Evolutionary conservation across 2,888 invertebrate species (phyloP), one percentile per base, ranked within the genome.

Genomic region (Nomada goodeniana): DNA sequence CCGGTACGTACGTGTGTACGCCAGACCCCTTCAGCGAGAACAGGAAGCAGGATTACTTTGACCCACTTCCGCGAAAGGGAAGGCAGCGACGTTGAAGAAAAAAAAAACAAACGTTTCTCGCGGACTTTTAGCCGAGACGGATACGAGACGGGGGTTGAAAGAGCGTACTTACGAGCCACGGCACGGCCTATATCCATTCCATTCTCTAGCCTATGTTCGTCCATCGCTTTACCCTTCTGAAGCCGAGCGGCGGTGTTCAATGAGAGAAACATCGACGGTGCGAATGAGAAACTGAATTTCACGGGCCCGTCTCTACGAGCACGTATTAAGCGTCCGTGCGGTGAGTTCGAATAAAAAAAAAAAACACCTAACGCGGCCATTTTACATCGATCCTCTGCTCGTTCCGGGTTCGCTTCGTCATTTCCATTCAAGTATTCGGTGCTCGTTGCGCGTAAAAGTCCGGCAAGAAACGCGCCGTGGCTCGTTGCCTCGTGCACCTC

Each of bases 271-370:
- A 36, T 50, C 36, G 4, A 10, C 0, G 20, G 23, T 18, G 15
- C 15, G 9, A 10, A 15, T 15, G 53, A 76, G 15, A 68, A 63
- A 57, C 29, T n/a, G 61, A 42, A 55, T 74, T 20, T 61, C 55
- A 36, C 26, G 57, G 18, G 81, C 77, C 76, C 80, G 81, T 84
- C 36, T 86, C 81, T 80, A 79, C 70, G 79, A 88, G 84, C 85
- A 85, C 64, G 65, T 44, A 61, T 65, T 42, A 60, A 52, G 42
- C 20, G 53, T 53, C n/a, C 55, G 53, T 50, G 53, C 52, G 68
- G 63, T 50, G 50, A 20, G 52, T n/a, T 42, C 44, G 42, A 65
- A 74, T n/a, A 76, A 64, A 68, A 29, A 20, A 13, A 15, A 59
- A 13, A 44, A 1, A 26, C 26, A 26, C 26, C 26, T 26, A 26